Evolutionary conservation across 2,888 invertebrate genomes (phyloP).

Genomic region (Notodromas monacha): DNA sequence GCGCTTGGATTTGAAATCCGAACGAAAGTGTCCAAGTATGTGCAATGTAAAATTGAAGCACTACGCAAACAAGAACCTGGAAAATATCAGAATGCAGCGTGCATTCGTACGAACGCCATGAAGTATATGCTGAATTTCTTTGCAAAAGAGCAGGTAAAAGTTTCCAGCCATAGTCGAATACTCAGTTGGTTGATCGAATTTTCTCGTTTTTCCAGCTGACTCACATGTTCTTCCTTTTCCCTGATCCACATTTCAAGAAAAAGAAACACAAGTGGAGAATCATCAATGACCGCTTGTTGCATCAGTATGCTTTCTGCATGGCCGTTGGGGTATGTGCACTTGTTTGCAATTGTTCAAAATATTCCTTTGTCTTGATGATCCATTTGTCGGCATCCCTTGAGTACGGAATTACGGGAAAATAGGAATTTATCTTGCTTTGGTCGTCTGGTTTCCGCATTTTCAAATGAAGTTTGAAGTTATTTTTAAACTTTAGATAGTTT

Average conservation of each 20-base stretch:
- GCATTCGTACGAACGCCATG: constrained; percentile 88
- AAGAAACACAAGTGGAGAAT: constrained; percentile 98
- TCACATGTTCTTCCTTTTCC: constrained; percentile 94
- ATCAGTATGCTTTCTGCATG: constrained; percentile 86
- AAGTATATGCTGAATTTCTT: constrained; percentile 96
- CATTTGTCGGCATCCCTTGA: no score
- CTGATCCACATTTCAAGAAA: constrained; percentile 96
- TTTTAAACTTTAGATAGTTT: no score
- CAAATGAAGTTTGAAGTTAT: no score
- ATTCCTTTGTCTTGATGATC: no score
- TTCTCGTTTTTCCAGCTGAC: constrained; percentile 28
- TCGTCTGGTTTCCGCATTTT: no score
- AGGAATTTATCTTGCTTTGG: no score
- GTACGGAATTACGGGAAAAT: no score
- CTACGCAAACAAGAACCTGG: constrained; percentile 37
- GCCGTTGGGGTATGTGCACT: constrained; percentile 39
- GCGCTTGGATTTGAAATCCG: constrained; percentile 89
- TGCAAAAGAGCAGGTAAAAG: constrained; percentile 46
- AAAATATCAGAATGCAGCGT: constrained; percentile 66
- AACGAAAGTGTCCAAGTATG: constrained; percentile 93
- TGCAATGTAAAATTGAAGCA: constrained; percentile 68
- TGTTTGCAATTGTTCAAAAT: no score
- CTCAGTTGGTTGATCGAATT: no score
- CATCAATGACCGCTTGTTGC: constrained; percentile 58
- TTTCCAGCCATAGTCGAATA: constrained; percentile 1